phyloP scores from a whole-genome alignment of 2,888 invertebrate genomes.

The Celastrina argiolus region DNA sequence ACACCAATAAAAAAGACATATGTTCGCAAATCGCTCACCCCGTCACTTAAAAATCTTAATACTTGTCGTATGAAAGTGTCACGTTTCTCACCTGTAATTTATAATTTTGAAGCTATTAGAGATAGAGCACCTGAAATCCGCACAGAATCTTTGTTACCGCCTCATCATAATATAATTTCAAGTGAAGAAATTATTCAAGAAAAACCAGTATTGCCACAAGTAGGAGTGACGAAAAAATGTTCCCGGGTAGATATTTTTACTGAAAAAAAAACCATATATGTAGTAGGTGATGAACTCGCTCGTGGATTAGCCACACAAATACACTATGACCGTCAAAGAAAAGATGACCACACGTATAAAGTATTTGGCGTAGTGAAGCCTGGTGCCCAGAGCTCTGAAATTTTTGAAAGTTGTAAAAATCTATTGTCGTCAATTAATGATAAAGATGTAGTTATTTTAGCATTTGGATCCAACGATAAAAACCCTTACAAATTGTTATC shows the following conservation, averaged over 20 bases:
- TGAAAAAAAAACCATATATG: not conserved
- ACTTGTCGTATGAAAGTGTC: not conserved
- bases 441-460: not conserved
- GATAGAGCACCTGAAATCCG: not conserved
- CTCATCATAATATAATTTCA: not conserved
- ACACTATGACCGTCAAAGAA: not conserved
- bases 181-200: not conserved
- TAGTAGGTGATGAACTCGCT: not conserved
- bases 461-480: not conserved
- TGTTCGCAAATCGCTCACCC: not conserved
- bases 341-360: not conserved
- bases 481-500: not conserved
- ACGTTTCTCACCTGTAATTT: not conserved
- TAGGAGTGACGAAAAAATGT: not conserved
- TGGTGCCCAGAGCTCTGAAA: not conserved
- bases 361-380: not conserved
- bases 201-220: not conserved
- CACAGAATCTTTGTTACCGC: not conserved
- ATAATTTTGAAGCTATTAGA: not conserved
- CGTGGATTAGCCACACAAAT: not conserved
- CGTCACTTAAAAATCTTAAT: not conserved
- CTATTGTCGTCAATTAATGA: not conserved
- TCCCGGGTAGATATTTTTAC: not conserved
- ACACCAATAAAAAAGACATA: not conserved
- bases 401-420: not conserved